Evolutionary conservation across 2,888 invertebrate species (phyloP).

Genomic region (Tenthredo scrophulariae): DNA sequence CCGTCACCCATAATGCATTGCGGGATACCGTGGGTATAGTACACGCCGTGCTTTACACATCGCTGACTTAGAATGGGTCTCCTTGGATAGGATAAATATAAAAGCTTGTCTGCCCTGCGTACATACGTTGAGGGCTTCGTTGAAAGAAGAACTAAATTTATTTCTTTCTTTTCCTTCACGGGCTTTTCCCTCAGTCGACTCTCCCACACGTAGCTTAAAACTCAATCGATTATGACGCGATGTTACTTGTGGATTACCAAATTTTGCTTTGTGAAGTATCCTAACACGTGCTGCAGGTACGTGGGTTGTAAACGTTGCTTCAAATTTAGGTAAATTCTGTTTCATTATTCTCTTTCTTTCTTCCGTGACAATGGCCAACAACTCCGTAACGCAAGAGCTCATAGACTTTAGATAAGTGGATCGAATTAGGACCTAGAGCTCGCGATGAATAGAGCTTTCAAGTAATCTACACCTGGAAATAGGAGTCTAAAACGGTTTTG

Average conservation of each 20-base stretch:
- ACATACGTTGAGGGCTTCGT: constrained; percentile 24
- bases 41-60: constrained; percentile 45
- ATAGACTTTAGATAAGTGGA: constrained; percentile 26
- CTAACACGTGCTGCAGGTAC: neutral
- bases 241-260: neutral
- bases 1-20: constrained; percentile 47
- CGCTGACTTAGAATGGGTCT: constrained; percentile 44
- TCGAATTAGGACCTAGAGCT: neutral
- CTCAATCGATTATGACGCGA: constrained; percentile 16
- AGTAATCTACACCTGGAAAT: neutral
- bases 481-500: no score
- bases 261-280: neutral
- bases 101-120: constrained; percentile 31
- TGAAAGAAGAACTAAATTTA: constrained; percentile 7
- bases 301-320: neutral
- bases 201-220: neutral
- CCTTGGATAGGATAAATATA: constrained; percentile 45
- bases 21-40: constrained; percentile 19
- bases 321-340: constrained; percentile 5
- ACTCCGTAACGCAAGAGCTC: neutral
- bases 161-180: neutral
- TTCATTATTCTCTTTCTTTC: neutral
- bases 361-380: constrained; percentile 16
- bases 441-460: neutral
- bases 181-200: neutral